Conservation (phyloP, 2,888 invertebrate genomes). For the Selenia dentaria region DNA sequence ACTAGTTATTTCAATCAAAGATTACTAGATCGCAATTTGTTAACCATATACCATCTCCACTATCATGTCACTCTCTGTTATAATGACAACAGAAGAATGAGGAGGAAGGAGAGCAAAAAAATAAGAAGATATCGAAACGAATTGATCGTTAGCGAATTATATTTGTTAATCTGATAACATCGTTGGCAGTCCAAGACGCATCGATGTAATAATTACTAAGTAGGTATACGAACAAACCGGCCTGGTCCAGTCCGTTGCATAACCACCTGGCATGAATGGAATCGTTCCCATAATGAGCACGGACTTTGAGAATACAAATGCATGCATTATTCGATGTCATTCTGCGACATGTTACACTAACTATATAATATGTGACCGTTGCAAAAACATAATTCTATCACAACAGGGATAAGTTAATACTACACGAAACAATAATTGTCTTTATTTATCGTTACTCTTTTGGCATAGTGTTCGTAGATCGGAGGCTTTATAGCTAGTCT, state of each 20-base stretch:
- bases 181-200: constrained; percentile 12
- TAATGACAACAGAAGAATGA: no score
- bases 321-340: constrained; percentile 3
- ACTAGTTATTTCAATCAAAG: no score
- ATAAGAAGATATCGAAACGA: not conserved
- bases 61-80: no score
- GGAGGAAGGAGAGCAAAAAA: no score
- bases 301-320: constrained; percentile 3
- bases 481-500: no score
- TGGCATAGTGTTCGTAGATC: no score
- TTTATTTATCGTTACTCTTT: no score
- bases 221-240: constrained; percentile 16
- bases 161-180: constrained; percentile 9
- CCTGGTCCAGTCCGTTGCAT: constrained; percentile 25
- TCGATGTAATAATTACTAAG: constrained; percentile 14
- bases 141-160: constrained; percentile 2
- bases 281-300: constrained; percentile 13
- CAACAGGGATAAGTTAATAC: no score
- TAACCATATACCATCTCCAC: no score
- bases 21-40: no score
- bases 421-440: no score
- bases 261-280: constrained; percentile 15
- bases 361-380: not conserved
- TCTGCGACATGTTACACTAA: constrained; percentile 2
- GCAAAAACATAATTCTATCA: no score